These are phyloP conservation scores for Novumbra hubbsi DNA, from an alignment of 2,797 vertebrate genomes.

Conservation along the genomic window DNA sequence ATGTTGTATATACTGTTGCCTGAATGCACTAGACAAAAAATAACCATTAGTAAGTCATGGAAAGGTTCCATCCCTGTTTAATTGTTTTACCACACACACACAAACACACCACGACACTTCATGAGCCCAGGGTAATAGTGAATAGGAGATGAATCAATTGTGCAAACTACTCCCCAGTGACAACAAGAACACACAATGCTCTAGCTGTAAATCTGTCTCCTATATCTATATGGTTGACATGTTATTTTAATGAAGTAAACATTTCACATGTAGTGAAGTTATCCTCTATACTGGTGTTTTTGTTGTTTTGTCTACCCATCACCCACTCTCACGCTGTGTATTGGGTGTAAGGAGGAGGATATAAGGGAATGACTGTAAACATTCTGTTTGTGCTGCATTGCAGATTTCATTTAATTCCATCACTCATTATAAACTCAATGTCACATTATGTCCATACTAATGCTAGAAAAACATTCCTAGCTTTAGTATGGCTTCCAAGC, in stretches of 20 bases:
- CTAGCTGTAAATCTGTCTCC: slow-evolving; percentile 12
- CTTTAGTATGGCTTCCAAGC: no score
- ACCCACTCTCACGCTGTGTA: background rate
- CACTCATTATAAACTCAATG: no score
- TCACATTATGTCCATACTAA: background rate
- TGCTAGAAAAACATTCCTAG: no score
- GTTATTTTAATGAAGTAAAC: background rate
- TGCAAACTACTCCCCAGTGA: slow-evolving; percentile 34
- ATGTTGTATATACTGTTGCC: slow-evolving; percentile 14
- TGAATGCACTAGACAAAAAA: slow-evolving; percentile 43
- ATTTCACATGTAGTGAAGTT: background rate
- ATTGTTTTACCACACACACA: slow-evolving; percentile 42
- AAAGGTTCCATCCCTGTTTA: slow-evolving; percentile 48
- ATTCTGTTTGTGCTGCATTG: background rate
- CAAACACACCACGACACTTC: slow-evolving; percentile 5
- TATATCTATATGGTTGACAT: background rate
- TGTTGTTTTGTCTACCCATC: background rate
- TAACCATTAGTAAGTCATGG: slow-evolving; percentile 53
- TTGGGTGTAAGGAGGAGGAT: background rate
- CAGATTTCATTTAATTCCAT: background rate
- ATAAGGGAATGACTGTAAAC: no score
- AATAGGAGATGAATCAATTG: slow-evolving; percentile 41
- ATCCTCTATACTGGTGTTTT: background rate
- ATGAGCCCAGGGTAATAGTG: slow-evolving; percentile 24
- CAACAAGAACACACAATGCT: slow-evolving; percentile 13